These are phyloP conservation scores for Leptopilina drosophilae DNA, from an alignment of 2,888 invertebrate species.

Conservation along the genomic window DNA sequence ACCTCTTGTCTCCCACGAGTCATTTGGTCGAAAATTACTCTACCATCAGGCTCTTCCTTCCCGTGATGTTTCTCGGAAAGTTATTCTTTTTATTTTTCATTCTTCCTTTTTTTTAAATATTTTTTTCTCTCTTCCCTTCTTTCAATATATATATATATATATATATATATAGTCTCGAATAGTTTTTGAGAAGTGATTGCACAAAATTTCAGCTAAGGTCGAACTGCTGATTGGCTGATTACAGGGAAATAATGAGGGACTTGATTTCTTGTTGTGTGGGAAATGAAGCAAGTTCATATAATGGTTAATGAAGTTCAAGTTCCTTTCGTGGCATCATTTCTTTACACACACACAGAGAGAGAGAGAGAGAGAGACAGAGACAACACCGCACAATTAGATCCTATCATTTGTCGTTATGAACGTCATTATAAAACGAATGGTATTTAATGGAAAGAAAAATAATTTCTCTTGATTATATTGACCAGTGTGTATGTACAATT, in stretches of 20 bases:
- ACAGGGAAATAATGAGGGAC: neutral
- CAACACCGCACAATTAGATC: slow-evolving; percentile 1
- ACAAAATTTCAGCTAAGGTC: neutral
- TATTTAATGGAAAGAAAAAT: neutral
- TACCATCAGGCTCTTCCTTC: slow-evolving; percentile 4
- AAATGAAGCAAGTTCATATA: slow-evolving; percentile 19
- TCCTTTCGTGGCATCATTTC: slow-evolving; percentile 5
- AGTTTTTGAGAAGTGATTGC: slow-evolving; percentile 25
- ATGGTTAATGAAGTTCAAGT: slow-evolving; percentile 15
- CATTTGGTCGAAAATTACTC: slow-evolving; percentile 34
- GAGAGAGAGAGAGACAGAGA: too few species aligned
- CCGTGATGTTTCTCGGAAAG: slow-evolving; percentile 11
- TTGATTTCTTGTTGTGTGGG: slow-evolving; percentile 1
- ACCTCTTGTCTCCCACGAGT: slow-evolving; percentile 24
- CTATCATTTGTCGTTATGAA: slow-evolving; percentile 2
- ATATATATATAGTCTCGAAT: neutral
- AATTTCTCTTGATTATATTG: neutral
- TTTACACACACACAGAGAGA: too few species aligned
- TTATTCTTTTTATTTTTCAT: neutral
- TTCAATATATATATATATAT: neutral
- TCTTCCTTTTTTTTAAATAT: neutral
- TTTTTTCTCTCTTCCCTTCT: too few species aligned
- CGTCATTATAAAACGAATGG: neutral
- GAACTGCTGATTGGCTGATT: slow-evolving; percentile 13
- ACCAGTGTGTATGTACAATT: neutral